These are phyloP conservation scores for Aegithalos caudatus DNA, from an alignment of 2,113 vertebrate genomes.

Conservation along the genomic window DNA sequence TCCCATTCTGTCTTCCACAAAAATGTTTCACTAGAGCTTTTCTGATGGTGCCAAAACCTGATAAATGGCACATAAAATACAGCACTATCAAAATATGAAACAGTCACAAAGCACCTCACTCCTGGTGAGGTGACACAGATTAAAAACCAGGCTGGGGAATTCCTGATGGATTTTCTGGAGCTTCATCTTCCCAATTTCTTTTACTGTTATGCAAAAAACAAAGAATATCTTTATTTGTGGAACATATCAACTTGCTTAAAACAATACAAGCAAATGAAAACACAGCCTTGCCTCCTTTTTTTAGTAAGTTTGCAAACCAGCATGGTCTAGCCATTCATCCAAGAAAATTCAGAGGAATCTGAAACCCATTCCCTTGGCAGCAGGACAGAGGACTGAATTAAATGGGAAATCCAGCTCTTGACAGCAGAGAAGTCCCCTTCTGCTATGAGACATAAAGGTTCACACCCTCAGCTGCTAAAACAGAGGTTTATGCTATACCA, in stretches of 20 bases:
- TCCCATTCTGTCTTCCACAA: not conserved
- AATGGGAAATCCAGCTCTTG: not conserved
- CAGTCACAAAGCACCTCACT: not conserved
- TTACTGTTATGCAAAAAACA: not conserved
- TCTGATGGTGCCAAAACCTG: not conserved
- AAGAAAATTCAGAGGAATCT: constrained; percentile 7
- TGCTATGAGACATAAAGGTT: not conserved
- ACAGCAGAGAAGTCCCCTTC: not conserved
- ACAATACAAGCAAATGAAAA: constrained; percentile 9
- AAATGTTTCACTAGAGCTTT: not conserved
- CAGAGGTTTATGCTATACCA: not conserved
- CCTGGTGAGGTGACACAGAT: not conserved
- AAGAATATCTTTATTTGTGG: not conserved
- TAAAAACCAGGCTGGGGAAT: not conserved
- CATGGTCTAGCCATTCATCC: not conserved
- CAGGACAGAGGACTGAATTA: not conserved
- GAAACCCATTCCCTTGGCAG: not conserved
- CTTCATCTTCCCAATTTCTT: not conserved
- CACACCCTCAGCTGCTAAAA: not conserved
- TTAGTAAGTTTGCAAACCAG: not conserved
- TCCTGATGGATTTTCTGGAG: not conserved
- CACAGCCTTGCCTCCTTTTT: not conserved
- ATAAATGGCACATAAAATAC: not conserved
- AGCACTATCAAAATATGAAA: not conserved
- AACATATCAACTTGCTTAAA: not conserved